A percentile compares a stretch with the other conserved stretches of the same genome.
These are phyloP conservation scores for Camponotus floridanus DNA, from an alignment of 1,140 invertebrate genomes.

Conservation along the genomic window DNA sequence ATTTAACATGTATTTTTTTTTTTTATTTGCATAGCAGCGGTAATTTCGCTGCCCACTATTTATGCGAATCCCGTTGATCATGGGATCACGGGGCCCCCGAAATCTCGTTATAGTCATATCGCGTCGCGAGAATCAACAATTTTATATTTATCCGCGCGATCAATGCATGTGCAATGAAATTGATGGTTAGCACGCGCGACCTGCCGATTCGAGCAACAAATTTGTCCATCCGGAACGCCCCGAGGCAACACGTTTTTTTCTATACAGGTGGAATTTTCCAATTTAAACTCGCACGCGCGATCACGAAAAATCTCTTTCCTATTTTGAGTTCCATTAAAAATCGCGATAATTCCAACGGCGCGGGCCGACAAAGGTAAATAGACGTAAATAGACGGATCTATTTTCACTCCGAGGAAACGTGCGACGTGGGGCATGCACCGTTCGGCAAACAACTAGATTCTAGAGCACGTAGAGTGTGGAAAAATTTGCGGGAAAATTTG, in stretches of 20 bases:
- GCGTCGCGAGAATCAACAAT: background rate
- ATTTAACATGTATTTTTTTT: slow-evolving; percentile 10
- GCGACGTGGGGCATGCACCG: background rate
- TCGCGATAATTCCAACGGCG: slow-evolving; percentile 2
- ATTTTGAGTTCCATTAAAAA: slow-evolving; percentile 19
- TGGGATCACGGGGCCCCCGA: background rate
- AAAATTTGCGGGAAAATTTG: slow-evolving; percentile 22
- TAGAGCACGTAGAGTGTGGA: background rate
- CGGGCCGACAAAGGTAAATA: background rate
- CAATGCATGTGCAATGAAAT: slow-evolving; percentile 31
- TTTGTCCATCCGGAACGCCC: slow-evolving; percentile 14
- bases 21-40: background rate
- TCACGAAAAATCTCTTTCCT: slow-evolving; percentile 2
- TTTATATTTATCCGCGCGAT: slow-evolving; percentile 36
- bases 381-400: background rate
- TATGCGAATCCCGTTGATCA: slow-evolving; percentile 8
- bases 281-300: slow-evolving; percentile 32
- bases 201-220: slow-evolving; percentile 18
- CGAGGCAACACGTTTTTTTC: slow-evolving; percentile 15
- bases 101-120: background rate
- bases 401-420: slow-evolving; percentile 22
- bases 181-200: background rate
- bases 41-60: slow-evolving; percentile 5
- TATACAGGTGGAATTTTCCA: slow-evolving; percentile 30
- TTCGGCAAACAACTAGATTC: slow-evolving; percentile 2